A percentile compares a stretch with the other conserved stretches of the same genome.
Conservation (phyloP, 2,113 vertebrate genomes). For the Toxotes jaculatrix region DNA sequence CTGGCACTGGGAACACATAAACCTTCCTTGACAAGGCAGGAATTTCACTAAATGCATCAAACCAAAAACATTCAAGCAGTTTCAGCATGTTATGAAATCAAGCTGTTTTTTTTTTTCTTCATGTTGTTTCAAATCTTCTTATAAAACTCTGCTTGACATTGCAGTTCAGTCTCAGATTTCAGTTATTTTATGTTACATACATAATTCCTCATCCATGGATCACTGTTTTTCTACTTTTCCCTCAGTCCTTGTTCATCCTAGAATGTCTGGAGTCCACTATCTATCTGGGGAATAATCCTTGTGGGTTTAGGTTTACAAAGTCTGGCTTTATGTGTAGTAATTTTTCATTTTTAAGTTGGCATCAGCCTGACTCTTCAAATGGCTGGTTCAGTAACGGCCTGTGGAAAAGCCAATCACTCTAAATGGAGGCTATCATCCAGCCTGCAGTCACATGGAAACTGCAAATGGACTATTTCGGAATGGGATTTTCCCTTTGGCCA, state of each 20-base stretch:
- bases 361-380: slow-evolving; percentile 4
- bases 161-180: too few relatives aligned
- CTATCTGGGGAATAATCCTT: background rate
- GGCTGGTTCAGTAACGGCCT: slow-evolving; percentile 2
- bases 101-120: background rate
- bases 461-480: slow-evolving; percentile 5
- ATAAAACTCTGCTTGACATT: too few relatives aligned
- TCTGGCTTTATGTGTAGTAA: background rate
- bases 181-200: too few relatives aligned
- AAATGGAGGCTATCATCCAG: background rate
- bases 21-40: background rate
- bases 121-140: too few relatives aligned
- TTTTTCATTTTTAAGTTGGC: background rate
- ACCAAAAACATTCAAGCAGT: background rate
- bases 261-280: background rate
- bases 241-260: background rate
- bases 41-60: background rate
- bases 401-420: slow-evolving; percentile 29
- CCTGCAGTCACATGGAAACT: background rate
- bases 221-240: background rate
- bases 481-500: background rate
- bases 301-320: background rate
- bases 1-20: slow-evolving; percentile 30
- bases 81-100: background rate
- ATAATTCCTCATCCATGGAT: background rate